Percentiles rank a stretch among this genome's conserved stretches.
Evolutionary conservation across 2,888 invertebrate species (phyloP).

Genomic region (Liopterus haemorrhoidalis): DNA sequence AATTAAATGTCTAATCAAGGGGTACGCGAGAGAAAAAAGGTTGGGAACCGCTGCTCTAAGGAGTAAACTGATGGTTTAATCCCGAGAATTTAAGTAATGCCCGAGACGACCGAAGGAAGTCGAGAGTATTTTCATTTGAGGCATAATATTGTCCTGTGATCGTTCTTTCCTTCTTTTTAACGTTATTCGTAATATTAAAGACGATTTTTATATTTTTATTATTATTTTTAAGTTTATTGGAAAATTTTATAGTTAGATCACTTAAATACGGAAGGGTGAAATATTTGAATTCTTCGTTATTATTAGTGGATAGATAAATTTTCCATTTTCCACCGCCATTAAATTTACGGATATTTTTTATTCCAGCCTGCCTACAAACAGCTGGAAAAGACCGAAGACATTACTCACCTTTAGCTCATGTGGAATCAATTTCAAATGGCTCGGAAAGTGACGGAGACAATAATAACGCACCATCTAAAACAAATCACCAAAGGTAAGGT

Average conservation of each 20-base stretch:
- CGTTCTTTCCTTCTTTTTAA: too few species aligned
- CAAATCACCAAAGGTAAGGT: constrained; percentile 38
- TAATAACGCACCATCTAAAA: constrained; percentile 46
- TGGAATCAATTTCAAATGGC: constrained; percentile 42
- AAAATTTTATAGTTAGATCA: background rate
- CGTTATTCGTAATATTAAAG: too few species aligned
- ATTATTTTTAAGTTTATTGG: background rate
- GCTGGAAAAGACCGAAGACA: constrained; percentile 59
- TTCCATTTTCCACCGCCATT: background rate
- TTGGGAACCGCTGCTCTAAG: too few species aligned
- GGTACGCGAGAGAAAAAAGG: too few species aligned
- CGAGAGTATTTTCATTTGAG: too few species aligned
- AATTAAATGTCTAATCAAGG: too few species aligned
- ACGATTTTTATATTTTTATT: background rate
- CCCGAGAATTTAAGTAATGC: too few species aligned
- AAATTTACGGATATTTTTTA: constrained; percentile 19
- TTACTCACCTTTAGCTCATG: constrained; percentile 61
- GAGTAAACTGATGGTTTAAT: too few species aligned
- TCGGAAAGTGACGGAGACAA: constrained; percentile 43
- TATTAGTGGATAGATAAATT: constrained; percentile 1
- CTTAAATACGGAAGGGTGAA: too few species aligned
- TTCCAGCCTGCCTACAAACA: constrained; percentile 65
- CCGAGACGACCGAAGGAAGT: too few species aligned
- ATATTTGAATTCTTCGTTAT: background rate
- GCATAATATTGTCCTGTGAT: too few species aligned